These are phyloP conservation scores for Tiliacea citrago DNA, from an alignment of 2,888 invertebrate species.

Conservation along the genomic window DNA sequence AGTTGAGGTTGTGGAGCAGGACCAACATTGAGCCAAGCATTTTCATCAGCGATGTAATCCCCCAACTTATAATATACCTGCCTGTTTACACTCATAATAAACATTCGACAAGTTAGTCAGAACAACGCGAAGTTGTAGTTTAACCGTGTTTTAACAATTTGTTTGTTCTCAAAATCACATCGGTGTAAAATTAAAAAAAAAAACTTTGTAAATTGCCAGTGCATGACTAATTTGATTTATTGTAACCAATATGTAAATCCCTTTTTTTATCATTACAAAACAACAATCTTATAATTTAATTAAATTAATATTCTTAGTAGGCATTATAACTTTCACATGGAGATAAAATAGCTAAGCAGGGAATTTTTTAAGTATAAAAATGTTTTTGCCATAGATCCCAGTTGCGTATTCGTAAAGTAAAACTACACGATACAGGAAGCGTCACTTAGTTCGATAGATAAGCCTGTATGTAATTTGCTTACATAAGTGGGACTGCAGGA, in stretches of 20 bases:
- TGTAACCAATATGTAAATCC: neutral
- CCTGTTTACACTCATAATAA: neutral
- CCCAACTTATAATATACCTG: no score
- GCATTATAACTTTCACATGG: neutral
- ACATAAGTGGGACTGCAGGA: slow-evolving; percentile 10
- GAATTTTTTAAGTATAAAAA: neutral
- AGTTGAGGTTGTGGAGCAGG: no score
- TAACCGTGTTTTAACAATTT: neutral
- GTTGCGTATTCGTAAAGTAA: neutral
- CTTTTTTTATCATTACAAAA: slow-evolving; percentile 1
- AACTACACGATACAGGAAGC: slow-evolving; percentile 28
- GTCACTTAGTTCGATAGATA: slow-evolving; percentile 29
- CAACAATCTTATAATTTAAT: neutral
- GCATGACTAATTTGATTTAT: neutral
- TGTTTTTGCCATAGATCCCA: no score
- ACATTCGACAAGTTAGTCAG: neutral
- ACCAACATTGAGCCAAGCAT: no score
- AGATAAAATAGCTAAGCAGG: neutral
- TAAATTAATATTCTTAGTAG: neutral
- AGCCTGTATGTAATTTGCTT: neutral
- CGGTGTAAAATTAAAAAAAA: neutral
- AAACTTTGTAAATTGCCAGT: neutral
- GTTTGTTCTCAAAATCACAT: neutral
- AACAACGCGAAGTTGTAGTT: neutral
- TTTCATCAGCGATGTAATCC: no score